phyloP scores from a whole-genome alignment of 2,888 invertebrate species.

The Nomada lathburiana region DNA sequence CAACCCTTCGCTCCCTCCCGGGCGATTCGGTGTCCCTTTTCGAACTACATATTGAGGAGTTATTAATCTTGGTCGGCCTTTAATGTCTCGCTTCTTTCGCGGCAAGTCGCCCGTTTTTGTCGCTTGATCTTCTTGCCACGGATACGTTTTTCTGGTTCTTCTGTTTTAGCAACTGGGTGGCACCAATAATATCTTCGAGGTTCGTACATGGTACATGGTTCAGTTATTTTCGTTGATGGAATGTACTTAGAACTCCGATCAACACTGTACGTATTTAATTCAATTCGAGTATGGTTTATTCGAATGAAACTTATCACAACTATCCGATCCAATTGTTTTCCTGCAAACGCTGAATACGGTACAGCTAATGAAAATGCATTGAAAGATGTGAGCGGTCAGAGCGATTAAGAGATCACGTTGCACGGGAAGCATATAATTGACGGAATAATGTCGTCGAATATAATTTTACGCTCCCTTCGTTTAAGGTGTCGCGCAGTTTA shows the following conservation, averaged over 20 bases:
- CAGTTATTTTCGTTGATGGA: background rate
- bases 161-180: background rate
- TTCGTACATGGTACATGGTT: background rate
- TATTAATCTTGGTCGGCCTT: conserved; percentile 65
- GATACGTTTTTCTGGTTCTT: background rate
- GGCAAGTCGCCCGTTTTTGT: background rate
- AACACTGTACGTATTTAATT: too few species aligned
- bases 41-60: conserved; percentile 53
- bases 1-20: conserved; percentile 56
- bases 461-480: conserved; percentile 3
- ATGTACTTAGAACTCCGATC: too few species aligned
- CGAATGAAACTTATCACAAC: too few species aligned
- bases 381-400: background rate
- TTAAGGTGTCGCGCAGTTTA: conserved; percentile 18
- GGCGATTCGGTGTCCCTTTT: conserved; percentile 51
- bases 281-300: too few species aligned
- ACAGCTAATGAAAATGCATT: background rate
- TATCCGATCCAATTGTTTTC: background rate
- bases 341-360: background rate
- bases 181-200: background rate
- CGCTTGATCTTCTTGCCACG: background rate
- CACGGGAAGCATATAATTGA: conserved; percentile 1
- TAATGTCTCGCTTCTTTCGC: conserved; percentile 7
- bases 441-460: conserved; percentile 5
- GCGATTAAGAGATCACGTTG: background rate